Percentiles rank a stretch among this genome's conserved stretches.
Conservation (phyloP, 2,888 invertebrate species). For the Julus scanicus region DNA sequence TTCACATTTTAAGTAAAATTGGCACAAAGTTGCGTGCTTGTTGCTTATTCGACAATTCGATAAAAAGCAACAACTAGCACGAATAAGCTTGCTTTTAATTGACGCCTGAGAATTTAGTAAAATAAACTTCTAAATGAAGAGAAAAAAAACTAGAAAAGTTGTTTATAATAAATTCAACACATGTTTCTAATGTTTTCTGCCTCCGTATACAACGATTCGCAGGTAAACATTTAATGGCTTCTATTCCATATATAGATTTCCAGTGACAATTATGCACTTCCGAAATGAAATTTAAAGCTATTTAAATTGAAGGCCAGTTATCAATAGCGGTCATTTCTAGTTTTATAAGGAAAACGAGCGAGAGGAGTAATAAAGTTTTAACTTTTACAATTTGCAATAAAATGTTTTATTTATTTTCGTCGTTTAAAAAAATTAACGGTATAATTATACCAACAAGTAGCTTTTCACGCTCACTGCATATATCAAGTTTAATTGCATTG, state of each 20-base stretch:
- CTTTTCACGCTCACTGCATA: neutral
- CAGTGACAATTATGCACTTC: constrained; percentile 2
- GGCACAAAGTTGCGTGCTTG: no score
- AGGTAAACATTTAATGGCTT: neutral
- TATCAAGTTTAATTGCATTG: neutral
- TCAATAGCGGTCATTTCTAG: neutral
- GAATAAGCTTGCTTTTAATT: neutral
- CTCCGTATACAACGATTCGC: neutral
- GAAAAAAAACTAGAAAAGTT: neutral
- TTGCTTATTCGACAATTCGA: no score
- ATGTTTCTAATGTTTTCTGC: neutral
- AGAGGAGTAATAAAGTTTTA: neutral
- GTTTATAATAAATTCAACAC: constrained; percentile 19
- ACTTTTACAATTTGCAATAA: constrained; percentile 19
- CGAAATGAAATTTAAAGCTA: neutral
- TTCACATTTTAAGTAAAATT: no score
- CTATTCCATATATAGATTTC: neutral
- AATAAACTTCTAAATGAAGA: neutral
- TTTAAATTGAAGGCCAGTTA: neutral
- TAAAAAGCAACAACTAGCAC: no score
- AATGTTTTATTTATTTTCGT: constrained; percentile 3
- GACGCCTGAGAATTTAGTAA: neutral
- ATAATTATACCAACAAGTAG: neutral
- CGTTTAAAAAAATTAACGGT: constrained; percentile 15
- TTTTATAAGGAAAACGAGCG: neutral